phyloP scores from a whole-genome alignment of 1,140 invertebrate genomes.

The Melipona quadrifasciata region DNA sequence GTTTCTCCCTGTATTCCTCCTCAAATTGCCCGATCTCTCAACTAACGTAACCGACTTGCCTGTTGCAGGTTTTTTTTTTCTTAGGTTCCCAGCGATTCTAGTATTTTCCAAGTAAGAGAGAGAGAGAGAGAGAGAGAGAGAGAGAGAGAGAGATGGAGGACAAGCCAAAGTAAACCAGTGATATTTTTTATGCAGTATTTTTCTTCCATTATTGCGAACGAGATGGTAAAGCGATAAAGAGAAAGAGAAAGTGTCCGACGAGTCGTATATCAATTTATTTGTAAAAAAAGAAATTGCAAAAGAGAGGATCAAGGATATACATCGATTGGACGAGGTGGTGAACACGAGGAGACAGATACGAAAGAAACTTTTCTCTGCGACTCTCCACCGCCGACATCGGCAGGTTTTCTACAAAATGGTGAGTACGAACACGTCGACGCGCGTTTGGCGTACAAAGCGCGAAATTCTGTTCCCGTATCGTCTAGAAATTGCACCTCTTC shows the following conservation, averaged over 20 bases:
- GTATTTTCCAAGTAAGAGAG: not conserved
- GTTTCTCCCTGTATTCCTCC: not conserved
- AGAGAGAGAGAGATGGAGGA: conserved; percentile 4
- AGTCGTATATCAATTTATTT: not conserved
- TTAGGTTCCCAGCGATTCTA: conserved; percentile 22
- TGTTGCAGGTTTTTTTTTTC: conserved; percentile 21
- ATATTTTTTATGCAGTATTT: conserved; percentile 65
- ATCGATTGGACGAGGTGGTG: conserved; percentile 21
- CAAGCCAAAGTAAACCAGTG: conserved; percentile 69
- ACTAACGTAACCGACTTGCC: too few relatives aligned
- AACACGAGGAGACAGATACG: not conserved
- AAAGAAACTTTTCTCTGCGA: conserved; percentile 16
- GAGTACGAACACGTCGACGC: conserved; percentile 51
- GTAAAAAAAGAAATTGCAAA: not conserved
- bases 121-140: too few relatives aligned
- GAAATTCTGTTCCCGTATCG: not conserved
- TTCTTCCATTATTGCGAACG: conserved; percentile 25
- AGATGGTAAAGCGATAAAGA: not conserved
- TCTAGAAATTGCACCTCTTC: not conserved
- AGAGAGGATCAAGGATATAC: conserved; percentile 3
- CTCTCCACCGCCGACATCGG: conserved; percentile 59
- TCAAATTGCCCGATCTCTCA: too few relatives aligned
- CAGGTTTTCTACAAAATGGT: conserved; percentile 72
- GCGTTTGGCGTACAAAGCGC: not conserved
- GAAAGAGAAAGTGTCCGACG: not conserved